Conservation (phyloP, 1,140 invertebrate species). For the Drosophila pandora region DNA sequence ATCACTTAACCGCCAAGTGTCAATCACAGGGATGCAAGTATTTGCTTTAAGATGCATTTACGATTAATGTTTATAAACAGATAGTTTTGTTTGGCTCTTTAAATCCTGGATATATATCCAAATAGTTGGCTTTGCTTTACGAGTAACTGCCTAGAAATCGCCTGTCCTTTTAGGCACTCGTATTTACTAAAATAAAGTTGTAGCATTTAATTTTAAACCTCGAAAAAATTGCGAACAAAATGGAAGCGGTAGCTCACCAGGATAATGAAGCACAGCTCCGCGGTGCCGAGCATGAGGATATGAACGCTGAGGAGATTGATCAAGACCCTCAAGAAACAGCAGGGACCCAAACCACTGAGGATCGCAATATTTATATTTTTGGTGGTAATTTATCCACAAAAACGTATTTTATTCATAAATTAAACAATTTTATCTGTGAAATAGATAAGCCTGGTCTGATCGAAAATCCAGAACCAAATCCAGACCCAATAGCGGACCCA, state of each 20-base stretch:
- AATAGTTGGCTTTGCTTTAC: background rate
- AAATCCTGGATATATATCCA: background rate
- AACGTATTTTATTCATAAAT: background rate
- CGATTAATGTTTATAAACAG: background rate
- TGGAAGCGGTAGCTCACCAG: too few species aligned
- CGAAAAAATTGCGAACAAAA: background rate
- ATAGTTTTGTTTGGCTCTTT: too few species aligned
- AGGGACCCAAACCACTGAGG: background rate
- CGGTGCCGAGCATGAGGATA: background rate
- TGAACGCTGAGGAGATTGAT: background rate
- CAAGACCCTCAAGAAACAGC: background rate
- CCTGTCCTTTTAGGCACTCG: too few species aligned
- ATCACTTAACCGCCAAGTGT: conserved; percentile 18
- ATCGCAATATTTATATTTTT: background rate
- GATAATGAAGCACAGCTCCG: too few species aligned
- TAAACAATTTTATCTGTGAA: background rate
- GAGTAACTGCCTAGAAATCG: too few species aligned
- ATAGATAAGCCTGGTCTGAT: background rate
- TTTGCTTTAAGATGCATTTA: background rate
- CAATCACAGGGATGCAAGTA: conserved; percentile 3
- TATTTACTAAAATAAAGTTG: background rate
- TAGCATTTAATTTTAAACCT: background rate
- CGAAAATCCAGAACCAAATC: background rate
- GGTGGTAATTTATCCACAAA: background rate
- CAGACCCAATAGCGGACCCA: too few species aligned